These are phyloP conservation scores for Drosophila obscura DNA, from an alignment of 1,140 invertebrate species.

Conservation along the genomic window DNA sequence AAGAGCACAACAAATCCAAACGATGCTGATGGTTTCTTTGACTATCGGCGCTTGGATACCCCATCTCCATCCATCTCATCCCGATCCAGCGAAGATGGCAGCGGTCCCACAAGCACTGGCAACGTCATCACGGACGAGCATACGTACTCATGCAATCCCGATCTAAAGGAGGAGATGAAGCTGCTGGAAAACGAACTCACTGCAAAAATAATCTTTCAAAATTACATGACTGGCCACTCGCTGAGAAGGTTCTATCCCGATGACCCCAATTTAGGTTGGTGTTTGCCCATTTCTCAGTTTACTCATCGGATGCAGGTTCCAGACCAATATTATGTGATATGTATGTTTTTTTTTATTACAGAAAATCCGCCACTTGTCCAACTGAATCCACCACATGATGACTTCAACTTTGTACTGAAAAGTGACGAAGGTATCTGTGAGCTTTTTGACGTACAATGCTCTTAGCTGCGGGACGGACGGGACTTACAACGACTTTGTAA, in stretches of 20 bases:
- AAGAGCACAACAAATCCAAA: constrained; percentile 63
- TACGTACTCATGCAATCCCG: constrained; percentile 78
- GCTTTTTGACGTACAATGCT: constrained; percentile 79
- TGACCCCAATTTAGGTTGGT: constrained; percentile 76
- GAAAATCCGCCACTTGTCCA: constrained; percentile 79
- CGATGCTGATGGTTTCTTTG: constrained; percentile 47
- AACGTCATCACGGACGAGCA: constrained; percentile 78
- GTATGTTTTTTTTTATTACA: constrained; percentile 24
- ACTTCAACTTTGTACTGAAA: constrained; percentile 78
- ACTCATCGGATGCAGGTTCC: no score
- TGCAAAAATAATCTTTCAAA: constrained; percentile 78
- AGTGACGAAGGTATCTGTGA: constrained; percentile 81
- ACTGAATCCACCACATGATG: constrained; percentile 76
- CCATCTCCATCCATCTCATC: constrained; percentile 67
- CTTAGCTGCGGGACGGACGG: constrained; percentile 28
- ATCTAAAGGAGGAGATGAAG: constrained; percentile 74
- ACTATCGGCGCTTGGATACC: constrained; percentile 65
- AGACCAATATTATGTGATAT: background rate
- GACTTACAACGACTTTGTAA: constrained; percentile 18
- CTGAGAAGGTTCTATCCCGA: constrained; percentile 76
- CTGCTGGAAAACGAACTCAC: constrained; percentile 74
- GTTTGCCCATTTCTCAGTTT: background rate
- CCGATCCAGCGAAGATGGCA: constrained; percentile 59
- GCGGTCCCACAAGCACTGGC: constrained; percentile 37
- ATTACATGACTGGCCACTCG: constrained; percentile 70